Conservation (phyloP, 2,888 invertebrate genomes). For the Apoderus coryli region DNA sequence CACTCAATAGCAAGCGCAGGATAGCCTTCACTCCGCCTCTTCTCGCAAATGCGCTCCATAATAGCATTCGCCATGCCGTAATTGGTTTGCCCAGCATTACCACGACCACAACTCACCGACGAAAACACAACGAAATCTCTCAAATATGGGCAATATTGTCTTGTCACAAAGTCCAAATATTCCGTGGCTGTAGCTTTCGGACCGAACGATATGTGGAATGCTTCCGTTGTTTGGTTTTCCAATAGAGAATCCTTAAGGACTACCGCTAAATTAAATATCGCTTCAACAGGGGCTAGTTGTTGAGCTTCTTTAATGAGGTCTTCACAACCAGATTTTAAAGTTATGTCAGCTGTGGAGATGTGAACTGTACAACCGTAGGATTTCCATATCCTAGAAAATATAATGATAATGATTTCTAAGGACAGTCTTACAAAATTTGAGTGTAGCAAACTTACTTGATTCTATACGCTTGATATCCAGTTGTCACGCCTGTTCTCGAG, state of each 20-base stretch:
- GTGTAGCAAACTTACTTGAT: slow-evolving; percentile 18
- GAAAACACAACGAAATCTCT: slow-evolving; percentile 79
- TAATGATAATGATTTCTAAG: too few relatives aligned
- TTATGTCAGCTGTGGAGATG: slow-evolving; percentile 57
- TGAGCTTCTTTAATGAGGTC: slow-evolving; percentile 48
- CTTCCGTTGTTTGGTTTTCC: slow-evolving; percentile 57
- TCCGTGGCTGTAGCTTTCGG: slow-evolving; percentile 75
- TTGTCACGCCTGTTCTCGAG: slow-evolving; percentile 64
- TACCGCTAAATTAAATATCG: slow-evolving; percentile 83
- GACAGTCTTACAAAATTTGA: too few relatives aligned
- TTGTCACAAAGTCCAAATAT: slow-evolving; percentile 48
- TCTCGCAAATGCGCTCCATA: slow-evolving; percentile 79
- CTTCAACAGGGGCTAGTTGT: slow-evolving; percentile 56
- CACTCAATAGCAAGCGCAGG: slow-evolving; percentile 80
- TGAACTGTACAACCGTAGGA: slow-evolving; percentile 51
- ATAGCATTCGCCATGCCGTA: slow-evolving; percentile 84
- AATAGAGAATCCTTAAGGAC: slow-evolving; percentile 60
- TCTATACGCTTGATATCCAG: slow-evolving; percentile 58
- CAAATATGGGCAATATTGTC: slow-evolving; percentile 21
- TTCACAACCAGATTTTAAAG: slow-evolving; percentile 52
- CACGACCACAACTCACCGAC: slow-evolving; percentile 83
- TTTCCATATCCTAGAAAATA: slow-evolving; percentile 13
- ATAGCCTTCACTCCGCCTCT: slow-evolving; percentile 49
- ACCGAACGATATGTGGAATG: slow-evolving; percentile 49
- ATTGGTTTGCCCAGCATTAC: slow-evolving; percentile 83